Base-by-base conservation (phyloP, 2,113 vertebrate genomes). In the Archocentrus centrarchus region DNA sequence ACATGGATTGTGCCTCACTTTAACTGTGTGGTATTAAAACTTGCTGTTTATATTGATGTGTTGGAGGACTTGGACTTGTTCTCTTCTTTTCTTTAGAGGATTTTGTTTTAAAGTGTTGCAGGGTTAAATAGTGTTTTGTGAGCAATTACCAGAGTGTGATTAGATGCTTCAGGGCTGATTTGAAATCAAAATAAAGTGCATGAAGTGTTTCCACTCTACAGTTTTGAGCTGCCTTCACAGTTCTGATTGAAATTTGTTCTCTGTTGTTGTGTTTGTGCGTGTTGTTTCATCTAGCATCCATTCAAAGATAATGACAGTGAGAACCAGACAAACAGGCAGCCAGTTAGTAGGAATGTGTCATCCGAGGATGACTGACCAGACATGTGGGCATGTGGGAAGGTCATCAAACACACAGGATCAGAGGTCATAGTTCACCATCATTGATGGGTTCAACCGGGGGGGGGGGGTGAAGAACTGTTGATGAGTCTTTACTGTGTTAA, bases 391-490 rank as follows among this genome's bases (percentile, higher is more conserved):
- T 79, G 85, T 70, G 76, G 60, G 62, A 63, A 86, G 78, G 63
- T 78, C 61, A n/a, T 37, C 85, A 64, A 75, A 77, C 64, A 44
- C 57, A 44, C 1, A 2, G 50, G 75, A 82, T 79, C 59, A 44
- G 20, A 84, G 86, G 88, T 91, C 63, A 83, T 3, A 41, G 80
- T 80, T 92, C 76, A 75, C 59, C n/a, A 6, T 79, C 61, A 64
- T 70, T 82, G 39, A 66, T 41, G n/a, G 37, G 39, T 62, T 80
- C 50, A 63, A 68, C 27, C 27, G 27, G 27, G 27, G 27, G 27
- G 27, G 27, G 27, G 3, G 24, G 24, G 24, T 13, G 17, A 60
- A 32, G 27, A 61, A 61, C 3, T 61, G 14, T 61, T 32, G 59
- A 61, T 32, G 27, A 68, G 13, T 68, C 39, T 68, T 68, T 66